Base-by-base conservation (phyloP, 2,888 invertebrate genomes). In the Vesta saturnalis region DNA sequence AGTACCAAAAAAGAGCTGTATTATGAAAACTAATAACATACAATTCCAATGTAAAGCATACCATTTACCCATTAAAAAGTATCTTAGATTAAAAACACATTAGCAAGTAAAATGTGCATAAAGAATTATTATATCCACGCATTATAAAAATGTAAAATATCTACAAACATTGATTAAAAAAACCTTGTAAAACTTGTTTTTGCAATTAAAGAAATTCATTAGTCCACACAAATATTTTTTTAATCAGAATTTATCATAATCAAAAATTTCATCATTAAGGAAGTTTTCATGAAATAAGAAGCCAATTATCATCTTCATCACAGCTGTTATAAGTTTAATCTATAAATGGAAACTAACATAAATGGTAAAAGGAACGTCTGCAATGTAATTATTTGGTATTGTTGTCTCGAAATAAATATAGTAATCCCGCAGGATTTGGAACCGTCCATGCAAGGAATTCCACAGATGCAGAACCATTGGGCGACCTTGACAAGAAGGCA, bases 401-500 rank as follows among this genome's bases (percentile, higher is more conserved):
- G 64, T 39, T 35, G 30, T 22, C n/a, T 14, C 18, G 19, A 49
- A 64, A 63, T 49, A 49, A 18, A 15, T 49, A 49, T 47, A 55
- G 62, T 30, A 59, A 46, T 65, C 65, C 65, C 60, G 15, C 35
- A 64, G 63, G 68, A 68, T 63, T 68, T 60, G 64, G 64, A 68
- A 52, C 63, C 71, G 71, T 49, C 64, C 58, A 64, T 71, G 64
- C 72, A 72, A 69, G 69, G 65, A 72, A 72, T 72, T 72, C 69
- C 69, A 61, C 69, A 66, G 65, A 65, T 58, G 66, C 65, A 62
- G 63, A 63, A 66, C 66, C 67, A 67, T 72, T 62, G 43, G 67
- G 68, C 76, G 79, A 73, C 80, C 80, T 79, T 80, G 79, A 74
- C 39, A n/a, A 79, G 72, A 76, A 78, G 80, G 73, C 79, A 79